These are phyloP conservation scores for Amphiprion ocellaris DNA, from an alignment of 2,113 vertebrate genomes.

Conservation along the genomic window DNA sequence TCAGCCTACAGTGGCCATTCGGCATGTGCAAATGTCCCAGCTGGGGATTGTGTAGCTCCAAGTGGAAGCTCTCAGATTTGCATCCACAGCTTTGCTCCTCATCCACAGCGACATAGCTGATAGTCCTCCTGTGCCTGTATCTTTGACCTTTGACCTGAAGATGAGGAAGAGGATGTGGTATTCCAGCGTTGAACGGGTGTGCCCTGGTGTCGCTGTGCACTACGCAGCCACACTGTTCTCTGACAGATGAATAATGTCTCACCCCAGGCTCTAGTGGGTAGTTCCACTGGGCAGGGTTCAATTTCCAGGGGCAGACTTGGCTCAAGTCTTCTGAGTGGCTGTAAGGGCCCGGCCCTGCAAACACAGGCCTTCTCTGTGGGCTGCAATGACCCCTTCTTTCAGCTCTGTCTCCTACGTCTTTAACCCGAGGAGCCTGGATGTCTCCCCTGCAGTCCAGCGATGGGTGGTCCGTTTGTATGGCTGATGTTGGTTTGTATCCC, in stretches of 20 bases:
- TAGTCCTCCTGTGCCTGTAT: constrained; percentile 59
- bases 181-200: constrained; percentile 58
- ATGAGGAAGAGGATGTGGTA: constrained; percentile 74
- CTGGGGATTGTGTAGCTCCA: constrained; percentile 42
- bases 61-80: constrained; percentile 40
- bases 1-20: constrained; percentile 72
- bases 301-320: constrained; percentile 71
- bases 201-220: constrained; percentile 44
- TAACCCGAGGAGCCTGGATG: constrained; percentile 53
- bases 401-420: constrained; percentile 51
- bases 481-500: constrained; percentile 49
- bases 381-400: constrained; percentile 65
- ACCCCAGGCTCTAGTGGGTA: constrained; percentile 59
- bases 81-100: constrained; percentile 54
- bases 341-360: constrained; percentile 57
- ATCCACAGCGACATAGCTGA: constrained; percentile 51
- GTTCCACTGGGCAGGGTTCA: constrained; percentile 69
- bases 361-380: constrained; percentile 81
- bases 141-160: constrained; percentile 80
- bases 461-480: constrained; percentile 67
- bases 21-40: constrained; percentile 22
- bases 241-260: constrained; percentile 73
- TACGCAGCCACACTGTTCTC: constrained; percentile 78
- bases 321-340: constrained; percentile 59
- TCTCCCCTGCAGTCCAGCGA: constrained; percentile 61